Percentiles rank a stretch among this genome's conserved stretches.
These are phyloP conservation scores for Drosophila ogumai DNA, from an alignment of 1,140 invertebrate species.

Conservation along the genomic window DNA sequence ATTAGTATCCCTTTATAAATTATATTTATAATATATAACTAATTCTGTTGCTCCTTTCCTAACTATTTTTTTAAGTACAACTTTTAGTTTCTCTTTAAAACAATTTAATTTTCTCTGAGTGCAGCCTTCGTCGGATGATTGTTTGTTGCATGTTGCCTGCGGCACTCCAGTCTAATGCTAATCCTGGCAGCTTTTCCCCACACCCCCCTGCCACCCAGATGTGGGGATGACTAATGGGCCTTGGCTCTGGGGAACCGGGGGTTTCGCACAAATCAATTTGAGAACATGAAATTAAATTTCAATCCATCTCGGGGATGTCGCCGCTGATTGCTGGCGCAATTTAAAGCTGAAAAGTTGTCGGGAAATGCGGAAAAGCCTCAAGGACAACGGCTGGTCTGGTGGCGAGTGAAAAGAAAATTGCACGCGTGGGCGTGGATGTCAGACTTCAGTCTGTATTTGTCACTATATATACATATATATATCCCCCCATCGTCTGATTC, in stretches of 20 bases:
- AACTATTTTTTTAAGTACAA: too few relatives aligned
- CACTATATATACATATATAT: background rate
- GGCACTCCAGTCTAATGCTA: slow-evolving; percentile 66
- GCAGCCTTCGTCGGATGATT: slow-evolving; percentile 60
- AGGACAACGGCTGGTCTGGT: slow-evolving; percentile 34
- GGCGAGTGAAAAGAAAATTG: slow-evolving; percentile 62
- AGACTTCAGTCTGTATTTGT: slow-evolving; percentile 37
- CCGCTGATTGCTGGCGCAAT: slow-evolving; percentile 38
- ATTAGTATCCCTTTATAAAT: too few relatives aligned
- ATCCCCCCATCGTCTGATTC: slow-evolving; percentile 69
- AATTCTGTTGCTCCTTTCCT: too few relatives aligned
- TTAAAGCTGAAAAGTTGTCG: slow-evolving; percentile 61
- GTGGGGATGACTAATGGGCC: slow-evolving; percentile 64
- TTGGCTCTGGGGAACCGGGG: slow-evolving; percentile 12
- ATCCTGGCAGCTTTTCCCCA: slow-evolving; percentile 62
- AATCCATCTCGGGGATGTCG: slow-evolving; percentile 51
- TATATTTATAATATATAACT: too few relatives aligned
- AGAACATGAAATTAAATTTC: slow-evolving; percentile 80
- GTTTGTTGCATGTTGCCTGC: slow-evolving; percentile 69
- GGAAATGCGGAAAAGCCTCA: slow-evolving; percentile 62
- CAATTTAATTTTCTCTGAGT: background rate
- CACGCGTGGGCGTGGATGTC: slow-evolving; percentile 55
- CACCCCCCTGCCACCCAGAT: background rate
- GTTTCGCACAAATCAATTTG: slow-evolving; percentile 67
- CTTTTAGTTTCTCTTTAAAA: background rate